Base-by-base conservation (phyloP, 2,113 vertebrate genomes). In the Mola mola region DNA sequence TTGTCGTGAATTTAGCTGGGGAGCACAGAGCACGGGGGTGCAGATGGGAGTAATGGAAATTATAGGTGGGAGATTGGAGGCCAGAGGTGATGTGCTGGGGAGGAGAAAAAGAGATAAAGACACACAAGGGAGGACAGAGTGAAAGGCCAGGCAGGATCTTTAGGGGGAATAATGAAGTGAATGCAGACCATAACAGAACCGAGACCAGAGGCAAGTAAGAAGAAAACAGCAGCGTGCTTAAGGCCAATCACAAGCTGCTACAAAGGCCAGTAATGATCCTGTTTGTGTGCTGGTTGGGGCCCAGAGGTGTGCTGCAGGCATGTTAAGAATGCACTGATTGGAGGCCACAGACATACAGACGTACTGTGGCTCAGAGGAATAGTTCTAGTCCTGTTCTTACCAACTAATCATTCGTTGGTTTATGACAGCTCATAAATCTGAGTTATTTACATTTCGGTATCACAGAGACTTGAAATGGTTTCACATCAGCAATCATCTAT, bases 361-460 rank as follows among this genome's bases (percentile, higher is more conserved):
- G 43, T 34, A 36, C 15, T 4, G 59, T 28, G 51, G 48, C 56
- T 57, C 8, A 2, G 17, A 62, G 42, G 38, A 40, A 28, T 61
- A n/a, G 61, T 47, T 49, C 55, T 3, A 2, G 17, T 51, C 17
- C 43, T 49, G 41, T 44, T 53, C 52, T 40, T 70, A 63, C 47
- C 20, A 57, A 5, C 21, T 69, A 28, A 44, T 65, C 50, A 67
- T 61, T 24, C 38, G 10, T 61, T 31, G 43, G 31, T 22, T 56
- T 34, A 40, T 63, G 75, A 79, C 77, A 77, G 44, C 44, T 69
- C 69, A 79, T 84, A 81, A 58, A 58, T 86, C 49, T 28, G 19
- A 48, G 34, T 29, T 49, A 29, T 66, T 79, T 72, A 43, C 20
- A 22, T 19, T 43, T 21, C 28, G 12, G 10, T n/a, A n/a, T n/a